A percentile compares a stretch with the other conserved stretches of the same genome.
phyloP scores from a whole-genome alignment of 2,797 vertebrate species.

The Passerculus sandwichensis region DNA sequence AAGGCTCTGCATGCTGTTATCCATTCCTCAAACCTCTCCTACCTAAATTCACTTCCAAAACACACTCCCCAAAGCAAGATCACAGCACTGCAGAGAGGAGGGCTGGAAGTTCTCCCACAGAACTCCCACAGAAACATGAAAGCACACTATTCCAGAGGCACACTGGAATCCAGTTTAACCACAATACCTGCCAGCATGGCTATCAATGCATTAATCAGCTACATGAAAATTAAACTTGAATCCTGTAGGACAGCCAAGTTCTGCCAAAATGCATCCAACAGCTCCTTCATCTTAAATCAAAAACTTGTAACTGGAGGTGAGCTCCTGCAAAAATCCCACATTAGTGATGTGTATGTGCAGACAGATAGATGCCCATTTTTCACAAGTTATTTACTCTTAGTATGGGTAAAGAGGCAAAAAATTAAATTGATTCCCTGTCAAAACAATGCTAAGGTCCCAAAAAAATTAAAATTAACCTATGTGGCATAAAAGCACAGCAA shows the following conservation, averaged over 20 bases:
- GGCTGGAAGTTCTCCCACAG: neutral
- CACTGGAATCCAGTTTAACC: conserved; percentile 11
- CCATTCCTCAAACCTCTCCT: neutral
- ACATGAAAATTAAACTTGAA: conserved; percentile 9
- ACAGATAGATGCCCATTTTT: neutral
- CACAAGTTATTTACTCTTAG: neutral
- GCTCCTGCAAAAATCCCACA: neutral
- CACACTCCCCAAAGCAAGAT: neutral
- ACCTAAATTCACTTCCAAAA: neutral
- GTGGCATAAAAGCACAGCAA: neutral
- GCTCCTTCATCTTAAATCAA: neutral
- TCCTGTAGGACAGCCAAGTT: neutral
- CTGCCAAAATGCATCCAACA: neutral
- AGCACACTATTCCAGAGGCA: neutral
- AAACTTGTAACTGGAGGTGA: neutral
- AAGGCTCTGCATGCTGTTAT: neutral
- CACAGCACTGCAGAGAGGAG: neutral
- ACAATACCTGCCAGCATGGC: neutral
- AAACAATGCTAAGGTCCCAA: neutral
- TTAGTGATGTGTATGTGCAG: neutral
- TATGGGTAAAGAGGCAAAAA: neutral
- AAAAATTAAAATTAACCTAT: neutral
- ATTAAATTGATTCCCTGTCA: neutral
- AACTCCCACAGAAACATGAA: neutral
- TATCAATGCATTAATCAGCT: conserved; percentile 33